phyloP scores from a whole-genome alignment of 2,888 invertebrate species.

The Eumerus sabulonum region DNA sequence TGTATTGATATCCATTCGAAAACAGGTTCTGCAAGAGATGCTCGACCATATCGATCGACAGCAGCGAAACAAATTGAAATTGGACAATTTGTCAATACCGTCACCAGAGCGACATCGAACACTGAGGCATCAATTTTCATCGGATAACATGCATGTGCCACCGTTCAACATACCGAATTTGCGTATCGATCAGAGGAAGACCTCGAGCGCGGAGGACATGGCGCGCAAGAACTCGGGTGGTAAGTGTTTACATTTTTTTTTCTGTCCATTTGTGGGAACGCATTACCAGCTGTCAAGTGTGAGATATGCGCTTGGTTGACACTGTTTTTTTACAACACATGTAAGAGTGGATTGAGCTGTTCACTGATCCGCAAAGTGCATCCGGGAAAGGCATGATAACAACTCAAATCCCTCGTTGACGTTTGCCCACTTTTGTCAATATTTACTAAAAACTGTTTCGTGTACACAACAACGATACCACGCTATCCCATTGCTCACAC shows the following conservation, averaged over 20 bases:
- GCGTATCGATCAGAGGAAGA: slow-evolving; percentile 91
- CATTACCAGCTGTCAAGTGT: not conserved
- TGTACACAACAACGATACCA: not conserved
- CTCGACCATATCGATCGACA: slow-evolving; percentile 92
- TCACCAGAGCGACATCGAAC: slow-evolving; percentile 88
- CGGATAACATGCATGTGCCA: slow-evolving; percentile 91
- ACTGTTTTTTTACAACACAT: not conserved
- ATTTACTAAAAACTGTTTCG: no score
- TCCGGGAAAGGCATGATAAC: no score
- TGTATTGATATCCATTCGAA: not conserved
- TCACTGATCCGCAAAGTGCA: no score
- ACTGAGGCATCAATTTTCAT: slow-evolving; percentile 89
- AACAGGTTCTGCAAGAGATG: slow-evolving; percentile 93
- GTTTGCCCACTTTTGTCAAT: no score
- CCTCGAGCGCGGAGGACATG: slow-evolving; percentile 95
- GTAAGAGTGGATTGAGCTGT: not conserved
- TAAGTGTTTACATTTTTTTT: slow-evolving; percentile 73
- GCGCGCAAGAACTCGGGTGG: slow-evolving; percentile 91
- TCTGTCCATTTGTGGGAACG: no score
- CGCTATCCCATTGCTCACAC: no score
- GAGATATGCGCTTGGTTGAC: not conserved
- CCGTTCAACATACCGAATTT: slow-evolving; percentile 94
- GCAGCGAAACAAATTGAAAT: slow-evolving; percentile 92
- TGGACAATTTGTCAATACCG: slow-evolving; percentile 87
- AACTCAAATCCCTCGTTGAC: no score